These are phyloP conservation scores for Apostichopus japonicus DNA, from an alignment of 35 echinoderm and acorn worm genomes.

Conservation along the genomic window DNA sequence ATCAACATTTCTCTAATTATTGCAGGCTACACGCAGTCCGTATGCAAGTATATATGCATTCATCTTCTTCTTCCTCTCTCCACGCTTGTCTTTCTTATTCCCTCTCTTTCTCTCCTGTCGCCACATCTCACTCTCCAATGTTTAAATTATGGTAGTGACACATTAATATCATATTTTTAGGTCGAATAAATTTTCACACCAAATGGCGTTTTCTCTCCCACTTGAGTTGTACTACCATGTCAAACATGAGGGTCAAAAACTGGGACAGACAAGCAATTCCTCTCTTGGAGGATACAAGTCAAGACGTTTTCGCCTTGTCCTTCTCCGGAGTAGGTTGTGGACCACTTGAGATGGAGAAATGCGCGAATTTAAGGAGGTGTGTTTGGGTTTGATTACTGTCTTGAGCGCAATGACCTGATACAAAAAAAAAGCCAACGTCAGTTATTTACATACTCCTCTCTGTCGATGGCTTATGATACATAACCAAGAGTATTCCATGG, in stretches of 20 bases:
- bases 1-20: too few species aligned
- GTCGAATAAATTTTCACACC: not conserved
- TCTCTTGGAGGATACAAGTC: not conserved
- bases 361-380: not conserved
- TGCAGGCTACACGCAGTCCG: too few species aligned
- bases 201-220: not conserved
- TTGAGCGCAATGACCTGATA: not conserved
- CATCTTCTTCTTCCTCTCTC: too few species aligned
- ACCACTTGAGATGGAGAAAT: not conserved
- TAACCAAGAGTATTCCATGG: not conserved
- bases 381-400: not conserved
- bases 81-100: too few species aligned
- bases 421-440: not conserved
- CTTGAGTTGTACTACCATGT: not conserved
- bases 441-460: not conserved
- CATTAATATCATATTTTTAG: slow-evolving; percentile 6
- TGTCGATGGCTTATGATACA: not conserved
- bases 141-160: not conserved
- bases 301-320: not conserved
- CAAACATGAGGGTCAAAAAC: not conserved
- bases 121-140: too few species aligned
- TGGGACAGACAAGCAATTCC: not conserved
- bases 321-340: not conserved
- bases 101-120: too few species aligned
- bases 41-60: too few species aligned